These are phyloP conservation scores for Calidris pugnax DNA, from an alignment of 2,113 vertebrate species.

Conservation along the genomic window DNA sequence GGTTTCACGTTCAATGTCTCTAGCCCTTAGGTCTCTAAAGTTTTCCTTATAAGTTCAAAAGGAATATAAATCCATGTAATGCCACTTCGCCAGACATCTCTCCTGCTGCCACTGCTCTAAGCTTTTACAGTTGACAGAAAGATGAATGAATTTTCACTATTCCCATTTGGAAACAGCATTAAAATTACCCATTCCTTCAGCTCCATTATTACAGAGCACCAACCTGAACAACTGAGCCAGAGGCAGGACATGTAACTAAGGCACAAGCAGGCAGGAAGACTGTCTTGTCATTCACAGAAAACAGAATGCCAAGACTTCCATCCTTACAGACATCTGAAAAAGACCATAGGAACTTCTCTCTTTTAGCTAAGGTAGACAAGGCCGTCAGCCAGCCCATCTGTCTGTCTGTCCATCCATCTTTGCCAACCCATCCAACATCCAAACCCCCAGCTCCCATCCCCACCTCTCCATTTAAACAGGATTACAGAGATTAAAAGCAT, in stretches of 20 bases:
- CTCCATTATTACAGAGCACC: background rate
- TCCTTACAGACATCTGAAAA: background rate
- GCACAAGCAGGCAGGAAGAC: background rate
- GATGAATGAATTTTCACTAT: background rate
- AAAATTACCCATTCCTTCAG: background rate
- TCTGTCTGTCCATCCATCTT: background rate
- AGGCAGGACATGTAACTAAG: background rate
- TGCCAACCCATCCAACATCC: fast-evolving
- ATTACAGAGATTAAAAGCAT: background rate
- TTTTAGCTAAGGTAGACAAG: background rate
- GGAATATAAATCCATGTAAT: background rate
- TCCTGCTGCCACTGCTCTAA: background rate
- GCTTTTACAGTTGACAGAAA: background rate
- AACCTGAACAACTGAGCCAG: background rate
- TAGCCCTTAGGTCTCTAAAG: background rate
- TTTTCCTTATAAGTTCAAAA: background rate
- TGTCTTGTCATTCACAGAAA: background rate
- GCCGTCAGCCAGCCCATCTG: background rate
- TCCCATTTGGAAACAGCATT: background rate
- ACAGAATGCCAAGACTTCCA: background rate
- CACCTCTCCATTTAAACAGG: background rate
- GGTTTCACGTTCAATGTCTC: background rate
- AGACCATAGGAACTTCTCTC: background rate
- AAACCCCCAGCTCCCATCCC: background rate
- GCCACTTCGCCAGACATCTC: background rate